Percentiles rank a stretch among this genome's conserved stretches.
These are phyloP conservation scores for Brachionus sp. DNA, from an alignment of 1,140 invertebrate genomes.

Conservation along the genomic window DNA sequence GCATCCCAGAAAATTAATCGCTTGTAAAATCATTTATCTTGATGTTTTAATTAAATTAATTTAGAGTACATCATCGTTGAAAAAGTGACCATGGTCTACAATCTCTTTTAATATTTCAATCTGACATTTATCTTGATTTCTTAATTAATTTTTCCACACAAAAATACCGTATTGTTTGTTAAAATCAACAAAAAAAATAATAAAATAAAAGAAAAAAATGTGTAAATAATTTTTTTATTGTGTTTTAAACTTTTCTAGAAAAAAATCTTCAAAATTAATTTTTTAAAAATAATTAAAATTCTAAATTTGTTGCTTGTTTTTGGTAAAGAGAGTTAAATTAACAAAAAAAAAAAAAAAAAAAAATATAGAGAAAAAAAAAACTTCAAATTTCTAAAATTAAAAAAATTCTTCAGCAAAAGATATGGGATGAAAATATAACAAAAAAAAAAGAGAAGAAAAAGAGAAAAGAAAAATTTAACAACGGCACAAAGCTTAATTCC, in stretches of 20 bases:
- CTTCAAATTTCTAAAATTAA: background rate
- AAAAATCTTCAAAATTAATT: background rate
- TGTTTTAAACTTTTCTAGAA: background rate
- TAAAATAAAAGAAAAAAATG: background rate
- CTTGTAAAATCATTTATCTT: no score
- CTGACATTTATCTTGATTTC: no score
- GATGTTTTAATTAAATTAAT: no score
- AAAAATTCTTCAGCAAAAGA: slow-evolving; percentile 5
- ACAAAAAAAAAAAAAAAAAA: background rate
- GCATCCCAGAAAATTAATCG: no score
- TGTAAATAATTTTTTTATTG: background rate
- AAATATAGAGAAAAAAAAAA: no score
- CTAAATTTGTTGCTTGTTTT: background rate
- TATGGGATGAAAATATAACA: background rate
- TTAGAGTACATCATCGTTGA: no score
- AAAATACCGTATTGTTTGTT: no score
- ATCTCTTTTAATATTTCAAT: no score
- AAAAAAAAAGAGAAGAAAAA: background rate
- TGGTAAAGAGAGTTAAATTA: background rate
- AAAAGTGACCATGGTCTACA: no score
- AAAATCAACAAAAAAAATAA: background rate
- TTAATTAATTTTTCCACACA: no score
- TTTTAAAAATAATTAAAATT: slow-evolving; percentile 26
- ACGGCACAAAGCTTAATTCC: background rate
- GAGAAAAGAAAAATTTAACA: background rate